Conservation (phyloP, 2,797 vertebrate species). For the Lepus oiostolus region DNA sequence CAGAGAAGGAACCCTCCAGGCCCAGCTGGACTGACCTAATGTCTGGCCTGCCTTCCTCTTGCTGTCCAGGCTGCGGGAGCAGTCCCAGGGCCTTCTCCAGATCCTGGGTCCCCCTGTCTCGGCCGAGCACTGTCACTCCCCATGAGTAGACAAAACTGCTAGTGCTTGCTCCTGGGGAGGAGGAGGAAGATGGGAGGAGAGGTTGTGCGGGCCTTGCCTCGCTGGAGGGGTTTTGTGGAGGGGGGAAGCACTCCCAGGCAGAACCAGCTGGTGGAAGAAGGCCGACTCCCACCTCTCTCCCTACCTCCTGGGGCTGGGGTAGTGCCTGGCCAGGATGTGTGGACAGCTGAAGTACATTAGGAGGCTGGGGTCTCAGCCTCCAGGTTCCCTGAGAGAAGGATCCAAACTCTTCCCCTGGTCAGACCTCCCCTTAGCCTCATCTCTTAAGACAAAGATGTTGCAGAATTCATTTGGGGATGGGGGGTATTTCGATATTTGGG, state of each 20-base stretch:
- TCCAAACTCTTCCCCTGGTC: slow-evolving; percentile 1
- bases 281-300: neutral
- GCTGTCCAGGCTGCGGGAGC: neutral
- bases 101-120: neutral
- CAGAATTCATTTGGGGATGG: neutral
- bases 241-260: neutral
- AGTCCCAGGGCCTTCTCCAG: neutral
- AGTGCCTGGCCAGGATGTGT: slow-evolving; percentile 32
- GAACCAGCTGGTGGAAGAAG: neutral
- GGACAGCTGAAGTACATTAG: neutral
- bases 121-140: neutral
- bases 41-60: slow-evolving; percentile 10
- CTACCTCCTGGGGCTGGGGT: neutral
- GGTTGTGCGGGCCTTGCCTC: neutral
- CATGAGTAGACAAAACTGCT: slow-evolving; percentile 14
- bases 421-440: neutral
- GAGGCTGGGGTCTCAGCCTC: slow-evolving; percentile 16
- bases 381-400: slow-evolving; percentile 21
- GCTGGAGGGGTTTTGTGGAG: neutral
- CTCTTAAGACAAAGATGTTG: neutral
- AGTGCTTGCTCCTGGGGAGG: neutral
- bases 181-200: neutral
- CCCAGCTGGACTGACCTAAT: neutral
- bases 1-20: neutral
- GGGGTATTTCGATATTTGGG: slow-evolving; percentile 6